Evolutionary conservation across 2,113 vertebrate species (phyloP).

Genomic region (Pipra filicauda): DNA sequence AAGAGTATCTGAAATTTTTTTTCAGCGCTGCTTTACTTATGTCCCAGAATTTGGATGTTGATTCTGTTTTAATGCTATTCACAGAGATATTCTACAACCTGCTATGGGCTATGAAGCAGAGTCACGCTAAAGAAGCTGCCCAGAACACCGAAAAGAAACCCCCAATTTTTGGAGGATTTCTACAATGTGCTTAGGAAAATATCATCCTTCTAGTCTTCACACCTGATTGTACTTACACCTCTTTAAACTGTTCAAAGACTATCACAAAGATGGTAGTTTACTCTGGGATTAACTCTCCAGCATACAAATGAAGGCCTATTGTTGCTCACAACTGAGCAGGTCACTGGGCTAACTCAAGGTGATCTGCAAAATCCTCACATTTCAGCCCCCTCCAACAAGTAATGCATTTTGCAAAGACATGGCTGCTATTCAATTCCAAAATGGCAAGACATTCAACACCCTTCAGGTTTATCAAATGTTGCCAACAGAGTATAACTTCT

Average conservation of each 20-base stretch:
- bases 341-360: neutral
- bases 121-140: neutral
- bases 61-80: neutral
- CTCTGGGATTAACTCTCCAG: neutral
- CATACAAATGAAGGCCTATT: constrained; percentile 22
- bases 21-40: neutral
- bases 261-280: neutral
- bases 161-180: neutral
- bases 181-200: neutral
- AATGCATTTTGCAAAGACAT: constrained; percentile 7
- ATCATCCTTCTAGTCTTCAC: neutral
- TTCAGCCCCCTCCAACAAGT: constrained; percentile 7
- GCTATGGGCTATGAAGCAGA: neutral
- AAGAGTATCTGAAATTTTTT: neutral
- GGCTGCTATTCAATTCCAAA: neutral
- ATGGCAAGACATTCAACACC: neutral
- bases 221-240: neutral
- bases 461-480: constrained; percentile 3
- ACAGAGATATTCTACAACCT: neutral
- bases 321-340: neutral
- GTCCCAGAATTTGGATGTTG: neutral
- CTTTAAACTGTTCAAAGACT: neutral
- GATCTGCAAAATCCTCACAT: constrained; percentile 32
- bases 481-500: neutral
- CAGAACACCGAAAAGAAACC: neutral